Evolutionary conservation across 1,140 invertebrate species (phyloP).

Genomic region (Bombus confusus): DNA sequence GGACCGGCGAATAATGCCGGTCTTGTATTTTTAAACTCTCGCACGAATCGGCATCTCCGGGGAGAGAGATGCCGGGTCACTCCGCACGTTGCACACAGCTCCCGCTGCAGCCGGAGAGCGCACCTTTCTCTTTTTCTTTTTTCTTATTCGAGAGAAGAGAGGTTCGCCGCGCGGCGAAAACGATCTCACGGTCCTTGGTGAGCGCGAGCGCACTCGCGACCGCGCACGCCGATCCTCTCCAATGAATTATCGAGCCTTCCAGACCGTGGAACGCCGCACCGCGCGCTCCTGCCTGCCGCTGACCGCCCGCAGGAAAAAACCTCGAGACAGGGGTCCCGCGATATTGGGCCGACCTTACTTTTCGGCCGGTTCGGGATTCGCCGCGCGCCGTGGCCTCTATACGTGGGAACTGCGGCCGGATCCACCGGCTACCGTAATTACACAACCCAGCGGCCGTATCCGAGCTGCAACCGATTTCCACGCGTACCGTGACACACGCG

Average conservation of each 20-base stretch:
- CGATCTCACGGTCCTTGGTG: conserved; percentile 64
- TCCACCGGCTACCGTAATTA: conserved; percentile 40
- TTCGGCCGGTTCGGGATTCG: conserved; percentile 43
- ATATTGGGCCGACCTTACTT: conserved; percentile 43
- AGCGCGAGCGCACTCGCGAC: background rate
- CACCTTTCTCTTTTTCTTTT: conserved; percentile 63
- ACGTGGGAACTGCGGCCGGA: conserved; percentile 31
- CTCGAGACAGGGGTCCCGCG: conserved; percentile 32
- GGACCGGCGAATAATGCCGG: conserved; percentile 71
- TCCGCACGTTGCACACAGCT: conserved; percentile 47
- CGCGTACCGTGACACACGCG: background rate
- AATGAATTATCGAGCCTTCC: conserved; percentile 67
- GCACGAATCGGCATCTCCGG: conserved; percentile 47
- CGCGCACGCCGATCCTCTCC: conserved; percentile 49
- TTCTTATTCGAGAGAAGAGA: conserved; percentile 51
- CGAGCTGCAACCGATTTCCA: background rate
- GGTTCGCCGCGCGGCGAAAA: conserved; percentile 54
- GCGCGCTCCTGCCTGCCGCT: background rate
- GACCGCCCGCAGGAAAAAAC: conserved; percentile 52
- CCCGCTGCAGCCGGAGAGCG: conserved; percentile 33
- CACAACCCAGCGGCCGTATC: background rate
- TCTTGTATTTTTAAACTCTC: conserved; percentile 72
- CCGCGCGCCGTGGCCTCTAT: background rate
- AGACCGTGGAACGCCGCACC: conserved; percentile 43
- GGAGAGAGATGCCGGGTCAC: conserved; percentile 54